Evolutionary conservation across 2,113 vertebrate species (phyloP).

Genomic region (Pseudopodoces humilis): DNA sequence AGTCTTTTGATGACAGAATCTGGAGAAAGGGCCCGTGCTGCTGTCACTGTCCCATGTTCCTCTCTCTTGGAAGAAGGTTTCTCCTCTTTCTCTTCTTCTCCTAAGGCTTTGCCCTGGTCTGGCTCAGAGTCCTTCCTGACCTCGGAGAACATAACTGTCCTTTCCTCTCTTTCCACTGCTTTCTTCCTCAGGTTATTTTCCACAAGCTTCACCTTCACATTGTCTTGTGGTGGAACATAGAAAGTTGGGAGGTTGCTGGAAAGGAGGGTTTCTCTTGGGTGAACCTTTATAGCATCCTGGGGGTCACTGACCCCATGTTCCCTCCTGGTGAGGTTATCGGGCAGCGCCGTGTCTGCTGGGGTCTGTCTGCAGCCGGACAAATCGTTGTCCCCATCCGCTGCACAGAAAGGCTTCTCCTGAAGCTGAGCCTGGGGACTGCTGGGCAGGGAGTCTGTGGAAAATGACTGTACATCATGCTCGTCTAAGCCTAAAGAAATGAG

Average conservation of each 20-base stretch:
- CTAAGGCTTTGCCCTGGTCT: neutral
- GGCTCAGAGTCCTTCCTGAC: neutral
- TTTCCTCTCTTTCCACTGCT: conserved; percentile 39
- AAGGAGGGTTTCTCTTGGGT: conserved; percentile 67
- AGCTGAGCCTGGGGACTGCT: conserved; percentile 43
- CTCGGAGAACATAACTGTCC: neutral
- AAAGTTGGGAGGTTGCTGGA: conserved; percentile 88
- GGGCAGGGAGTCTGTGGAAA: conserved; percentile 12
- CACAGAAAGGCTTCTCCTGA: conserved; percentile 52
- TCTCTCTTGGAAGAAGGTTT: conserved; percentile 21
- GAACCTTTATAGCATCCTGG: conserved; percentile 36
- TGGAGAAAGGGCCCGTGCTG: conserved; percentile 46
- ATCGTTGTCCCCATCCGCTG: conserved; percentile 21
- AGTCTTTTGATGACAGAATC: conserved; percentile 83
- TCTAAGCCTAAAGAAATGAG: conserved; percentile 53
- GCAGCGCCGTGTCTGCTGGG: conserved; percentile 19
- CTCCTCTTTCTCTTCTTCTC: conserved; percentile 5
- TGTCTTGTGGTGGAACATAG: conserved; percentile 82
- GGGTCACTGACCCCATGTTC: neutral
- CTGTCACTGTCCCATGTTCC: neutral
- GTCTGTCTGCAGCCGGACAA: neutral
- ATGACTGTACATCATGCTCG: conserved; percentile 33
- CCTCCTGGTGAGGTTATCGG: conserved; percentile 24
- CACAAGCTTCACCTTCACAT: conserved; percentile 25
- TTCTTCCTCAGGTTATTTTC: conserved; percentile 68